These are phyloP conservation scores for Sterrhoptilus dennistouni DNA, from an alignment of 2,113 vertebrate genomes.

Conservation along the genomic window DNA sequence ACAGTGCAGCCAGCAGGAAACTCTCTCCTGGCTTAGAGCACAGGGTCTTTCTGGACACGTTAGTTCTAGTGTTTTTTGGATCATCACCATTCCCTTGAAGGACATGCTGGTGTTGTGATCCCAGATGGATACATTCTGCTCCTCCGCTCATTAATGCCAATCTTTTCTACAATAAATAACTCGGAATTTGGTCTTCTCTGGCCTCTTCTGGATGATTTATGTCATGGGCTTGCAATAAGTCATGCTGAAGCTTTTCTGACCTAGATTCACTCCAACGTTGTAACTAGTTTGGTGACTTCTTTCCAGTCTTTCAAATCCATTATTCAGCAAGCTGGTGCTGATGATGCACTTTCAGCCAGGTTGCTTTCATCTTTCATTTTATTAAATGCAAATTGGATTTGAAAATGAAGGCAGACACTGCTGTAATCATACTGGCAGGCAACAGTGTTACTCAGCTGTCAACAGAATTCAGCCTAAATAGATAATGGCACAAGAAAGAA, in stretches of 20 bases:
- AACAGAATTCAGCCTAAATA: constrained; percentile 58
- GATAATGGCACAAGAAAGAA: constrained; percentile 43
- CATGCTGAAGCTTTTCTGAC: constrained; percentile 42
- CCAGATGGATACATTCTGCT: neutral
- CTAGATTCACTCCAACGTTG: neutral
- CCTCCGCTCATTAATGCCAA: constrained; percentile 38
- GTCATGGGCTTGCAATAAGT: constrained; percentile 16
- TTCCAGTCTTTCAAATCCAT: constrained; percentile 55
- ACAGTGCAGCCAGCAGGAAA: neutral
- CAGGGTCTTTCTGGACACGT: accelerated
- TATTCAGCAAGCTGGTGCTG: constrained; percentile 55
- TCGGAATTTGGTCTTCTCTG: neutral
- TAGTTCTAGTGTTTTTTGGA: neutral
- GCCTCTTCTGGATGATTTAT: constrained; percentile 58
- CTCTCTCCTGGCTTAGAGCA: neutral
- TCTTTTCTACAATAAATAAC: constrained; percentile 36
- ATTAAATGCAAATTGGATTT: constrained; percentile 60
- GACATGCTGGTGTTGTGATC: neutral
- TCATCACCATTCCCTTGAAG: neutral
- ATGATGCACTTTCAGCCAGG: constrained; percentile 57
- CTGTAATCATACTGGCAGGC: constrained; percentile 41
- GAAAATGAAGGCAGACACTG: constrained; percentile 57
- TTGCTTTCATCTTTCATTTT: constrained; percentile 62
- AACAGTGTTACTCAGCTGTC: constrained; percentile 49
- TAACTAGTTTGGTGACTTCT: constrained; percentile 53